These are phyloP conservation scores for Dromiciops gliroides DNA, from an alignment of 2,113 vertebrate species.

Conservation along the genomic window DNA sequence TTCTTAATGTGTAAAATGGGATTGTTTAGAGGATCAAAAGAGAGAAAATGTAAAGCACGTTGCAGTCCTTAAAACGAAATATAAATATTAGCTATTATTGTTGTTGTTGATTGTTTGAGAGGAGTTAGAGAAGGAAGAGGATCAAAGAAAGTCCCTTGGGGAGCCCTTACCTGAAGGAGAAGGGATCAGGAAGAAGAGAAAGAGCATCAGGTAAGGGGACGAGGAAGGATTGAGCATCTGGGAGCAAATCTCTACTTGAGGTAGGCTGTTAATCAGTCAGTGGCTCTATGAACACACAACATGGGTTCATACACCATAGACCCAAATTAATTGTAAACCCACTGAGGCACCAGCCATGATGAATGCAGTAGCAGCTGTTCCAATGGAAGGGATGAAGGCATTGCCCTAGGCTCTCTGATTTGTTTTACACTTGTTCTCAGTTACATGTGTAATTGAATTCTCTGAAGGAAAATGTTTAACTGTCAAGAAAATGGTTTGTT, in stretches of 20 bases:
- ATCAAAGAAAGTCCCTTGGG: neutral
- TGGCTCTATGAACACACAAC: too few species aligned
- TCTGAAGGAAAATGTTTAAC: slow-evolving; percentile 68
- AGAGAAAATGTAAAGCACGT: neutral
- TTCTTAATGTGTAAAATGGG: neutral
- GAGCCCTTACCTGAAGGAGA: neutral
- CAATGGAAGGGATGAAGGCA: slow-evolving; percentile 38
- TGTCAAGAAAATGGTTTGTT: slow-evolving; percentile 75
- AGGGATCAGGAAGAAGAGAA: neutral
- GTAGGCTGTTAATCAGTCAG: neutral
- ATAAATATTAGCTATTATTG: neutral
- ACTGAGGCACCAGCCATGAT: neutral
- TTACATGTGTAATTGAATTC: slow-evolving; percentile 65
- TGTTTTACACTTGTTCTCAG: slow-evolving; percentile 74
- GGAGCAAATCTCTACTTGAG: neutral
- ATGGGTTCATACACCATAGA: neutral
- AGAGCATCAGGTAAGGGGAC: neutral
- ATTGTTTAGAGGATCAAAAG: neutral
- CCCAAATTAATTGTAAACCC: neutral
- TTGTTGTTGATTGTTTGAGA: neutral
- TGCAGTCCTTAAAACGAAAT: neutral
- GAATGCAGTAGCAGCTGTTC: slow-evolving; percentile 39
- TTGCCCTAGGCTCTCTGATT: slow-evolving; percentile 65
- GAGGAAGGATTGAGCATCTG: neutral
- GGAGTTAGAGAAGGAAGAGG: neutral